These are phyloP conservation scores for Lamprotornis superbus DNA, from an alignment of 2,113 vertebrate genomes.

Conservation along the genomic window DNA sequence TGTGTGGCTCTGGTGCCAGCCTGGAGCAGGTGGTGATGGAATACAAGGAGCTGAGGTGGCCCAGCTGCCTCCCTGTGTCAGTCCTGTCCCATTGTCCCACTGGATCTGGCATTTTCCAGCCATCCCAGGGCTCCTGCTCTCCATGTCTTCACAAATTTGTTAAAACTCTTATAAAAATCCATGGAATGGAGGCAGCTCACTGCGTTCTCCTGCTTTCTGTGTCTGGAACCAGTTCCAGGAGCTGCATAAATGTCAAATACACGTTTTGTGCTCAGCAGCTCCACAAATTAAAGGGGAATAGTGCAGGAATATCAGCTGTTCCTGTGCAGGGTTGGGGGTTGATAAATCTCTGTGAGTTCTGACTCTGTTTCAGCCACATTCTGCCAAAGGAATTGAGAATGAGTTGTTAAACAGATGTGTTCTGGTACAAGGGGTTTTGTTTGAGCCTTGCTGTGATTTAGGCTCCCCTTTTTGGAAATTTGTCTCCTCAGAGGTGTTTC, in stretches of 20 bases:
- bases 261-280: not conserved
- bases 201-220: not conserved
- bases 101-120: rapidly evolving
- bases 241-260: not conserved
- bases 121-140: not conserved
- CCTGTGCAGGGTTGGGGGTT: not conserved
- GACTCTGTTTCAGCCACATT: not conserved
- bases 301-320: not conserved
- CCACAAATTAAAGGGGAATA: not conserved
- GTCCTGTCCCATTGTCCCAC: not conserved
- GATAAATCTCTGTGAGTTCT: not conserved
- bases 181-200: not conserved
- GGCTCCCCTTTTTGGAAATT: not conserved
- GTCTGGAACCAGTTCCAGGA: not conserved
- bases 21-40: not conserved
- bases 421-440: not conserved
- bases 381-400: not conserved
- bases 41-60: not conserved
- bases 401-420: not conserved
- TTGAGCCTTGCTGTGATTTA: not conserved
- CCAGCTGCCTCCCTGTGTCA: not conserved
- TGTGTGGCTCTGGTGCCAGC: not conserved
- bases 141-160: rapidly evolving
- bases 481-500: not conserved
- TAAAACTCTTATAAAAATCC: rapidly evolving